Evolutionary conservation across 2,888 invertebrate species (phyloP), one percentile per base, ranked within the genome.

Genomic region (Stenotaenia linearis): DNA sequence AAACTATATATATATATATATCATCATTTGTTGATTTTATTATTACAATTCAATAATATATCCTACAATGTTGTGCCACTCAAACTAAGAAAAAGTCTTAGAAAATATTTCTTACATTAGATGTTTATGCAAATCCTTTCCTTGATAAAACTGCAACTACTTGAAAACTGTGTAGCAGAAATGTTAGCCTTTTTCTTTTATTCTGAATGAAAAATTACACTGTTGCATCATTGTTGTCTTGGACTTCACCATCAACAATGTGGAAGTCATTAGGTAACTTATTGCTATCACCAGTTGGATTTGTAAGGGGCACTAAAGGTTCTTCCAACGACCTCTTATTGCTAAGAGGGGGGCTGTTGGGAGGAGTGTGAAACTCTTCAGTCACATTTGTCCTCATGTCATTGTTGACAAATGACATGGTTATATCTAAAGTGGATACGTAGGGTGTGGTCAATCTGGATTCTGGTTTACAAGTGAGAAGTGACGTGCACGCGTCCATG

Each of bases 331-430:
- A 45, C 45, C 45, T 45, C 45, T 45, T 45, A 18, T 15, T 45
- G 12, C 45, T n/a, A 12, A 45, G 45, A 45, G 45, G 45, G 74
- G 74, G 74, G 30, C 25, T 74, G 74, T 74, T 74, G 25, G 74
- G 74, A 28, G 74, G 74, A 5, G 74, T 74, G 18, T 74, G 74
- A 21, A 74, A 74, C 21, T 74, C 74, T 74, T 74, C 74, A 30
- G 25, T 74, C 25, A 23, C 74, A 30, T 74, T 28, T 28, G 74
- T 12, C 18, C 45, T 45, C 23, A 74, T 18, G 15, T 74, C 74
- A 45, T 18, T 45, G 18, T 45, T 45, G 18, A 45, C 18, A 18
- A n/a, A 45, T 18, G 45, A 45, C 45, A 45, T 45, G 32, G 32
- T 32, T 32, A 32, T 32, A 15, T 45, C 45, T 45, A 45, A 45